These are phyloP conservation scores for Aporophyla nigra DNA, from an alignment of 2,888 invertebrate species.

Conservation along the genomic window DNA sequence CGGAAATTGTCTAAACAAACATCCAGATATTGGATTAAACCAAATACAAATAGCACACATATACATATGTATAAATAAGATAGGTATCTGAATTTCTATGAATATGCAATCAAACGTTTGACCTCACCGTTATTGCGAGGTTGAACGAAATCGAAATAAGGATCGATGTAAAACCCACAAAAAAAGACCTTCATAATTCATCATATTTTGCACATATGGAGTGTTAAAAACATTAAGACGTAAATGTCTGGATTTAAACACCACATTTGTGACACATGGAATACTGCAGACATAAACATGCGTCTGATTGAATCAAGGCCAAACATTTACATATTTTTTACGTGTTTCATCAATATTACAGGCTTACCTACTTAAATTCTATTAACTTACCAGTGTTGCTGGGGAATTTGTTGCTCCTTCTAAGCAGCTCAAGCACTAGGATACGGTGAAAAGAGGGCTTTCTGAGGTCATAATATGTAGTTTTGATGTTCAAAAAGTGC, in stretches of 20 bases:
- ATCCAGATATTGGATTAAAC: conserved; percentile 15
- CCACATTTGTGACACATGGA: background rate
- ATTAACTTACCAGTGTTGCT: background rate
- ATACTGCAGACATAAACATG: background rate
- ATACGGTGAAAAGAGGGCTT: background rate
- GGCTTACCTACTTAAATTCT: background rate
- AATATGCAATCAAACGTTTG: conserved; percentile 24
- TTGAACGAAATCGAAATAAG: conserved; percentile 7
- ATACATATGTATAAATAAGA: conserved; percentile 24
- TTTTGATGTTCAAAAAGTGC: background rate
- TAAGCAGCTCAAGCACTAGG: background rate
- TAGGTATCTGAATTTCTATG: conserved; percentile 26
- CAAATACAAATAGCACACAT: conserved; percentile 18
- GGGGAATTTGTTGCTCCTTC: background rate
- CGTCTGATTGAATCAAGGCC: background rate
- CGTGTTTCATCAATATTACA: background rate
- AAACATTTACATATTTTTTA: background rate
- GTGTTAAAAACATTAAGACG: background rate
- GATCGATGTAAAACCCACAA: background rate
- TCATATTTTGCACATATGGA: background rate
- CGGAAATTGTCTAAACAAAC: conserved; percentile 34
- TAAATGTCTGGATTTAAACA: background rate
- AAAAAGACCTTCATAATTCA: background rate
- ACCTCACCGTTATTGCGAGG: conserved; percentile 17
- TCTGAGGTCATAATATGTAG: background rate